phyloP scores from a whole-genome alignment of 2,888 invertebrate genomes.

The Tolmerus cingulatus region DNA sequence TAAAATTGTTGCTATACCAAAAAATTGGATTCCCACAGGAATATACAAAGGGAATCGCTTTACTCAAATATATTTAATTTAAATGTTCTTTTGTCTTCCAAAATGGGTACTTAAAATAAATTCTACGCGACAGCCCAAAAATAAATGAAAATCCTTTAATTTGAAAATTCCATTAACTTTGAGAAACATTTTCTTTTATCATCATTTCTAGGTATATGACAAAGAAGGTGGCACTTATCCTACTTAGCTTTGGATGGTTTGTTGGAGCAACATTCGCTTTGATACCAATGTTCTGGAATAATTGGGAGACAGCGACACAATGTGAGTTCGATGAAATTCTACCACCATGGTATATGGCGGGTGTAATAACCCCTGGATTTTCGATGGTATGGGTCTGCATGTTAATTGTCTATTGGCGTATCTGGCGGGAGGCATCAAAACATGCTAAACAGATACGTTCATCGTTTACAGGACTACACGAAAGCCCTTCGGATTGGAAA shows the following conservation, averaged over 20 bases:
- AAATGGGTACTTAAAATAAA: neutral
- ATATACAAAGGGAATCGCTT: neutral
- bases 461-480: conserved; percentile 67
- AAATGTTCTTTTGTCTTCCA: neutral
- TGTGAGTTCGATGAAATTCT: conserved; percentile 77
- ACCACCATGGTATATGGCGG: conserved; percentile 63
- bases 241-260: conserved; percentile 75
- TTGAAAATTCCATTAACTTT: neutral
- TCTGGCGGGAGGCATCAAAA: conserved; percentile 79
- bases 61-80: neutral
- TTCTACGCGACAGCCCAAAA: neutral
- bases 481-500: conserved; percentile 74
- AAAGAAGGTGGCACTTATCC: conserved; percentile 69
- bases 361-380: conserved; percentile 75
- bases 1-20: too few relatives aligned
- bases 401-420: conserved; percentile 78
- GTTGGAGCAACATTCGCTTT: conserved; percentile 72
- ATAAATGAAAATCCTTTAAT: neutral
- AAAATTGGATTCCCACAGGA: neutral
- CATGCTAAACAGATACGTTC: conserved; percentile 75
- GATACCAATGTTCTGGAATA: conserved; percentile 81
- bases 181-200: neutral
- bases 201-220: conserved; percentile 68
- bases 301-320: conserved; percentile 69
- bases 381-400: conserved; percentile 77